Evolutionary conservation across 2,797 vertebrate species (phyloP), one percentile per base, ranked within the genome.

Genomic region (Erpetoichthys calabaricus): DNA sequence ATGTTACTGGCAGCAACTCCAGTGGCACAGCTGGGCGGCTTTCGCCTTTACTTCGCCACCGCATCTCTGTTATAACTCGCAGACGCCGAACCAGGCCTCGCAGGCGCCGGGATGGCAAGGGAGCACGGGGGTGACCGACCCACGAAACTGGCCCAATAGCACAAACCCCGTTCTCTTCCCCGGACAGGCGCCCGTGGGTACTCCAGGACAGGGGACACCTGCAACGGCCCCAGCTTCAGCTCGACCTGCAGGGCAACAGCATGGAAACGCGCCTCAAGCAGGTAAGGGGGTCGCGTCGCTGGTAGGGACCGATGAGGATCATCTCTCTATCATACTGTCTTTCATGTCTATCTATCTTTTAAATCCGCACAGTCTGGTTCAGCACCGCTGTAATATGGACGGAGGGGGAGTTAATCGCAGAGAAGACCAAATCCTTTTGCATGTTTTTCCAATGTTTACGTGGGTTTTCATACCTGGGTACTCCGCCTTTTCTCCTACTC

Each of bases 1-100:
- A 68, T 90, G 86, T 53, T 89, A 94, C 79, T 89, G 88, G 73
- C 86, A 89, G 0, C 78, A 86, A 62, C 69, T 86, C n/a, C 75
- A 66, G 75, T 92, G 90, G 91, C 90, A 91, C 74, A 79, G 76
- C 78, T 89, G 88, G 74, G 4, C 67, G 64, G 51, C 70, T 8
- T 64, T 66, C 49, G 68, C 75, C 7, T 66, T 77, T 42, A 63
- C 73, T 6, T 9, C 47, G 25, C 25, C 56, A 46, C 25, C 44
- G 43, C 56, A 63, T 68, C 62, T 69, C 63, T 71, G 68, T 64
- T 73, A 64, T 64, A 60, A 63, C 4, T 54, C 72, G 25, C 73
- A 66, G 44, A 56, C 71, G 44, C 71, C 47, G 43, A 58, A 47
- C 56, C 74, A 57, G 60, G 6, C 67, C 51, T 56, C 63, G 56